Evolutionary conservation across 2,888 invertebrate genomes (phyloP), one percentile per base, ranked within the genome.

Genomic region (Meteorus colon): DNA sequence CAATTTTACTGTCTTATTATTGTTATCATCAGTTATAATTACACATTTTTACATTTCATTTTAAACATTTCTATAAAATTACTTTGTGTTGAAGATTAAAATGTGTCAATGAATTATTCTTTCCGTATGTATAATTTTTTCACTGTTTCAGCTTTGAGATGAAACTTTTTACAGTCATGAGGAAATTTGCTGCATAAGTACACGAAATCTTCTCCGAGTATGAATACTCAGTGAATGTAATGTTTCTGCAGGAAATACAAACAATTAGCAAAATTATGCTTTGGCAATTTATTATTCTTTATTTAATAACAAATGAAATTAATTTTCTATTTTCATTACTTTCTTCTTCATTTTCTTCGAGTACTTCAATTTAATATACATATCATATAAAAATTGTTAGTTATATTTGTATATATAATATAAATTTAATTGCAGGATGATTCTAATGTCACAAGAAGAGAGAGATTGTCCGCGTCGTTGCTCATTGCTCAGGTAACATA

Each of bases 391-490:
- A 6, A 27, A 45, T 16, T 45, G 8, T 51, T 29, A 68, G 24
- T 41, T 16, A 41, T 51, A 68, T 51, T n/a, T 16, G 16, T 48
- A 37, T 51, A 31, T 69, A 51, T 10, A 8, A 34, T 41, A 10
- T 19, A 34, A 19, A 31, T 73, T n/a, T 37, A 45, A 19, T 63
- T 63, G 48, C 19, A n/a, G 62, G 65, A 45, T 37, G 34, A 65
- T 73, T 73, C 63, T 19, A 73, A 65, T 73, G 65, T 70, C 51
- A 70, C 37, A n/a, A 14, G 19, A 34, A 51, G 55, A 55, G 55
- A 19, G 55, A 70, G 55, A 59, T 70, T 59, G 59, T 70, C 16
- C 59, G 59, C 69, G 69, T 70, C 59, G 59, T 31, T 70, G 69
- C 19, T 70, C 59, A 70, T 70, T 37, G 41, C 27, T 55, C 51